These are phyloP conservation scores for Spheniscus mendiculus DNA, from an alignment of 2,113 vertebrate species.

Conservation along the genomic window DNA sequence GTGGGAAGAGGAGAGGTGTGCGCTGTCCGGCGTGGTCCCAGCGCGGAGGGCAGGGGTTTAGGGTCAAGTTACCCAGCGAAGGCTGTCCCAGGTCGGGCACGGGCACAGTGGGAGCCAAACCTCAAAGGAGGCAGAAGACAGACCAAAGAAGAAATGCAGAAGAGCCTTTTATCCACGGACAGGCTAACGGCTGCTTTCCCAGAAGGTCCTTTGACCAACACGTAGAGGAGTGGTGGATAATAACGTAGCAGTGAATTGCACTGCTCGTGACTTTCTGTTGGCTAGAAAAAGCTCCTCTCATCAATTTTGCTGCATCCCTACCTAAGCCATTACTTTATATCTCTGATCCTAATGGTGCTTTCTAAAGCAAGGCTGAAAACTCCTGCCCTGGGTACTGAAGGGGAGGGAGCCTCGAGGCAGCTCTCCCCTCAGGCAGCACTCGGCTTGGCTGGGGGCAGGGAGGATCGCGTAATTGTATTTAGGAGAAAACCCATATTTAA, in stretches of 20 bases:
- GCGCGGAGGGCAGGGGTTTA: too few species aligned
- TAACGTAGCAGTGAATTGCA: background rate
- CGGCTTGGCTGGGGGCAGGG: background rate
- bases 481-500: background rate
- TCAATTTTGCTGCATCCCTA: background rate
- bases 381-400: background rate
- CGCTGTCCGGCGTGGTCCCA: background rate
- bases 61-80: background rate
- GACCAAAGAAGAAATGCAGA: background rate
- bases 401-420: background rate
- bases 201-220: background rate
- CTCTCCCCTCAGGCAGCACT: background rate
- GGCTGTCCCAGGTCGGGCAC: rapidly evolving
- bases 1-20: background rate
- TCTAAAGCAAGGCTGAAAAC: background rate
- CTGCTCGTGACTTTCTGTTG: background rate
- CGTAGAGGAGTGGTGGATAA: background rate
- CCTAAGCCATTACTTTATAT: background rate
- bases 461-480: background rate
- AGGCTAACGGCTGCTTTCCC: background rate
- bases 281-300: background rate
- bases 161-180: background rate
- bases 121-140: background rate
- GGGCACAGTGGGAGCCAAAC: background rate
- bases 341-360: background rate